These are phyloP conservation scores for Cranoglanis bouderius DNA, from an alignment of 2,113 vertebrate genomes.

Conservation along the genomic window DNA sequence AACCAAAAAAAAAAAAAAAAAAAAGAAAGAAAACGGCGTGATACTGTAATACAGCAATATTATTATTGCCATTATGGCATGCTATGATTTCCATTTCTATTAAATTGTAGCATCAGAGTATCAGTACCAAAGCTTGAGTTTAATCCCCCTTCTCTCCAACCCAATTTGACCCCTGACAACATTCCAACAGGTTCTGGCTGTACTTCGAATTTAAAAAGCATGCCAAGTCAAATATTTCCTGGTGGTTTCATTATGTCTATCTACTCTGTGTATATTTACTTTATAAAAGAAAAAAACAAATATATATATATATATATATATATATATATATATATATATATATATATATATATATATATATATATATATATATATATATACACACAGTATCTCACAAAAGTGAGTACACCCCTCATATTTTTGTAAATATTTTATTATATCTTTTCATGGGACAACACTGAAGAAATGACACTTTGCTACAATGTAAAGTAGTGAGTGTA, in stretches of 20 bases:
- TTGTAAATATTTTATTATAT: too few relatives aligned
- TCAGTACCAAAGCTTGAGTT: not conserved
- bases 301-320: not conserved
- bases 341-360: not conserved
- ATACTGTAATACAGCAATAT: not conserved
- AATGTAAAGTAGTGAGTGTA: too few relatives aligned
- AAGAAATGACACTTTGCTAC: too few relatives aligned
- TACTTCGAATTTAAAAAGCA: not conserved
- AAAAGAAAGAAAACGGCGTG: not conserved
- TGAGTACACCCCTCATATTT: too few relatives aligned
- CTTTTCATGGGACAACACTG: too few relatives aligned
- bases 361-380: not conserved
- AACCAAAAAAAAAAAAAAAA: not conserved
- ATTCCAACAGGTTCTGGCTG: not conserved
- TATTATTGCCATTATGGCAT: not conserved
- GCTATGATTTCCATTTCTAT: slow-evolving; percentile 1
- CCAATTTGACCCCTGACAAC: not conserved
- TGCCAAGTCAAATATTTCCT: not conserved
- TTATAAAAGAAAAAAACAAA: not conserved
- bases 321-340: slow-evolving; percentile 1
- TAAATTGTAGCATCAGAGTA: slow-evolving; percentile 1
- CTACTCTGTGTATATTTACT: not conserved
- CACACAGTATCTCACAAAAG: too few relatives aligned
- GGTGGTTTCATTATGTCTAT: not conserved
- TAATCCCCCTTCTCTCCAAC: not conserved